These are phyloP conservation scores for Dasyornis broadbenti DNA, from an alignment of 2,113 vertebrate species.

Conservation along the genomic window DNA sequence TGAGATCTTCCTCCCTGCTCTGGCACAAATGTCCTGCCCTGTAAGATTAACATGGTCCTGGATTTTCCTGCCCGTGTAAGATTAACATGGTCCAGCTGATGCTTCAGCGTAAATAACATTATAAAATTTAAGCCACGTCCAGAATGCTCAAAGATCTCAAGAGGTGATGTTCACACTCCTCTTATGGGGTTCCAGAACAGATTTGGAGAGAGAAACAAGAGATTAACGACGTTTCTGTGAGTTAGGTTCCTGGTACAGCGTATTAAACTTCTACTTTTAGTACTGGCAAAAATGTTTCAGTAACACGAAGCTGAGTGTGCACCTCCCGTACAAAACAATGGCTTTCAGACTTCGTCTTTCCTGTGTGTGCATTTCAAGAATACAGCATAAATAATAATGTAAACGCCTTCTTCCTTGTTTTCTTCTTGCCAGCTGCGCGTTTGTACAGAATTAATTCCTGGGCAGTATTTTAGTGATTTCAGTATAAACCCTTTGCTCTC, in stretches of 20 bases:
- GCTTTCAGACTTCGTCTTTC: not conserved
- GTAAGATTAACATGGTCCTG: not conserved
- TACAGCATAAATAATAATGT: not conserved
- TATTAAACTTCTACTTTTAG: not conserved
- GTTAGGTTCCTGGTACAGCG: not conserved
- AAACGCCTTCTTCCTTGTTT: not conserved
- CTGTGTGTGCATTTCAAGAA: not conserved
- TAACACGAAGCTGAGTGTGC: not conserved
- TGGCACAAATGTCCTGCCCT: not conserved
- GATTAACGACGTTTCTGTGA: not conserved
- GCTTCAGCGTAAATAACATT: not conserved
- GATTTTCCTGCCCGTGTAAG: not conserved
- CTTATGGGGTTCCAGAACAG: not conserved
- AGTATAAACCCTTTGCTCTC: not conserved
- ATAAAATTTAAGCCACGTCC: not conserved
- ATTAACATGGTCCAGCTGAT: not conserved
- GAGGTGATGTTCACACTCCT: not conserved
- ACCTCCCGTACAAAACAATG: not conserved
- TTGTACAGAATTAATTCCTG: not conserved
- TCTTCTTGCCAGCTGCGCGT: not conserved
- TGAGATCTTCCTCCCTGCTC: not conserved
- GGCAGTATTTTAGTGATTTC: not conserved
- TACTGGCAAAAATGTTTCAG: not conserved
- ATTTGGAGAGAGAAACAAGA: not conserved
- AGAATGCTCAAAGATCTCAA: not conserved